Conservation (phyloP, 2,888 invertebrate genomes). For the Gastrophysa polygoni region DNA sequence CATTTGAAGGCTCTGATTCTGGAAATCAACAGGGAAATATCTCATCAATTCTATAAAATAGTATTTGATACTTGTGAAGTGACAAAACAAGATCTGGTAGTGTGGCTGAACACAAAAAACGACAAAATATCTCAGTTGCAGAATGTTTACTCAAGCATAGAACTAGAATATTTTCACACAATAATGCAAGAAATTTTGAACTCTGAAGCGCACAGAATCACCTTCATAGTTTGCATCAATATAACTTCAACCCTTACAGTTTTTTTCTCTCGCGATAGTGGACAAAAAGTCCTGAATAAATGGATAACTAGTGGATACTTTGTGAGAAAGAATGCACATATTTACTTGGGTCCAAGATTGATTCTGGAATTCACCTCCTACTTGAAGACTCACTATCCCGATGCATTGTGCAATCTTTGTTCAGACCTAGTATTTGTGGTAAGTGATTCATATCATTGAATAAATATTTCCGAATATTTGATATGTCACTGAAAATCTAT, state of each 20-base stretch:
- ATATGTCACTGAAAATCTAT: too few relatives aligned
- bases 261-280: constrained; percentile 42
- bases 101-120: constrained; percentile 48
- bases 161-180: constrained; percentile 51
- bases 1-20: constrained; percentile 42
- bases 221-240: constrained; percentile 46
- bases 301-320: constrained; percentile 49
- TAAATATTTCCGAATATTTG: too few relatives aligned
- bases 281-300: constrained; percentile 44
- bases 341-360: constrained; percentile 49
- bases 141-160: constrained; percentile 40
- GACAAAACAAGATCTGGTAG: constrained; percentile 42
- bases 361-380: constrained; percentile 50
- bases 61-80: constrained; percentile 47
- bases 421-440: constrained; percentile 50
- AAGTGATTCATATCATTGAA: constrained; percentile 28
- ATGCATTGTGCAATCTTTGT: constrained; percentile 49
- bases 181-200: constrained; percentile 48
- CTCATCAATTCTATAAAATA: constrained; percentile 47
- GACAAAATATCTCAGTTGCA: constrained; percentile 49
- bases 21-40: constrained; percentile 48
- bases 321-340: constrained; percentile 39
- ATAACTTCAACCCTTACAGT: constrained; percentile 44
- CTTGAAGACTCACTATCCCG: constrained; percentile 44
- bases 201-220: constrained; percentile 43